A percentile compares a stretch with the other conserved stretches of the same genome.
These are phyloP conservation scores for Agonopterix heracliana DNA, from an alignment of 2,888 invertebrate genomes.

Conservation along the genomic window DNA sequence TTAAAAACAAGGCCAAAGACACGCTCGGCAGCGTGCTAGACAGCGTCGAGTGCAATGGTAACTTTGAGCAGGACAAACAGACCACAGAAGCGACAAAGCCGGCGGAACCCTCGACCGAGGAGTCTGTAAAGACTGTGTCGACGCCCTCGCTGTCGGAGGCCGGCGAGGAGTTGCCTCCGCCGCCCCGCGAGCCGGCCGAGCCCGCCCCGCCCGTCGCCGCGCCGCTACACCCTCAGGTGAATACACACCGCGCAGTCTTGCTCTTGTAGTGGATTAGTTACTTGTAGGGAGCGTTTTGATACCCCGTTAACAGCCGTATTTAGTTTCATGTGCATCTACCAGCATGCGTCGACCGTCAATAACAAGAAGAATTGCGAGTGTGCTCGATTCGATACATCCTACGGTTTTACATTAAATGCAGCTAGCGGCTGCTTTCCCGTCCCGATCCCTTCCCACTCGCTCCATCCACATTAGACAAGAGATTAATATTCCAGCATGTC, in stretches of 20 bases:
- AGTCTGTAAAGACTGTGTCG: slow-evolving; percentile 13
- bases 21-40: slow-evolving; percentile 24
- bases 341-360: slow-evolving; percentile 63
- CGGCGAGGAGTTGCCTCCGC: slow-evolving; percentile 16
- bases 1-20: slow-evolving; percentile 36
- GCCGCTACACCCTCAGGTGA: slow-evolving; percentile 52
- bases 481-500: slow-evolving; percentile 40
- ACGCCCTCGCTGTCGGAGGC: slow-evolving; percentile 23
- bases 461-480: slow-evolving; percentile 24
- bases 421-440: slow-evolving; percentile 21
- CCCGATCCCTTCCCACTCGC: slow-evolving; percentile 31
- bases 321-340: slow-evolving; percentile 64
- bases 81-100: not conserved
- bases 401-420: slow-evolving; percentile 22
- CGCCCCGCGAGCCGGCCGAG: slow-evolving; percentile 20
- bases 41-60: slow-evolving; percentile 40
- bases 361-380: slow-evolving; percentile 49
- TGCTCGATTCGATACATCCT: slow-evolving; percentile 32
- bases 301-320: slow-evolving; percentile 52
- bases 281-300: slow-evolving; percentile 44
- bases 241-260: slow-evolving; percentile 55
- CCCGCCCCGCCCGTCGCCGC: slow-evolving; percentile 24
- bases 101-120: not conserved
- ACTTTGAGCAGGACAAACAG: slow-evolving; percentile 13
- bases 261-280: slow-evolving; percentile 67